A percentile compares a stretch with the other conserved stretches of the same genome.
Conservation (phyloP, 2,888 invertebrate species). For the Apamea sordens region DNA sequence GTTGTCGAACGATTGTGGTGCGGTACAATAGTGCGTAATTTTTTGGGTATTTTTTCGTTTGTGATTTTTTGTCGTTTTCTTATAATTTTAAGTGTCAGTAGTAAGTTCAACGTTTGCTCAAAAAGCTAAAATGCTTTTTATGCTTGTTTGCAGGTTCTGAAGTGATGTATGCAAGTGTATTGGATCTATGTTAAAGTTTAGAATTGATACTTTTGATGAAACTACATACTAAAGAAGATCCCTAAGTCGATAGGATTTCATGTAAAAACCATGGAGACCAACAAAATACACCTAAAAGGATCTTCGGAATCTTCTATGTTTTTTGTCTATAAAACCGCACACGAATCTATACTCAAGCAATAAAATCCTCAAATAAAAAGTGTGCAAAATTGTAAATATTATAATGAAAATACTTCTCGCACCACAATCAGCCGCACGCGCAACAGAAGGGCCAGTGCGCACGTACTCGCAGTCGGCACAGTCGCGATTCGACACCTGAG, state of each 20-base stretch:
- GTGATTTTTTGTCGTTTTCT: neutral
- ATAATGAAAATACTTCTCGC: slow-evolving; percentile 38
- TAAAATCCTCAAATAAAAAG: too few relatives aligned
- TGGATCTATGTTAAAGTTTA: neutral
- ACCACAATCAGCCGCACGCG: slow-evolving; percentile 60
- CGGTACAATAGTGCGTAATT: slow-evolving; percentile 14
- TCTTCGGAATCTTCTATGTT: neutral
- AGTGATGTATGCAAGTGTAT: neutral
- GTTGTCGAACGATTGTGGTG: slow-evolving; percentile 63
- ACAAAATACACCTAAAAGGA: neutral
- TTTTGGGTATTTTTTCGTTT: neutral
- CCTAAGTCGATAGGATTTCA: neutral
- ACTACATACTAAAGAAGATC: neutral
- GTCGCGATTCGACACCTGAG: slow-evolving; percentile 89
- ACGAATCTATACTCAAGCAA: neutral
- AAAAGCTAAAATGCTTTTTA: neutral
- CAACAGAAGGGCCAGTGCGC: slow-evolving; percentile 77
- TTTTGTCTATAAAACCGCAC: neutral
- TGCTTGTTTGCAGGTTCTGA: neutral
- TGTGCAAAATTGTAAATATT: neutral
- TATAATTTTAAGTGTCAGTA: neutral
- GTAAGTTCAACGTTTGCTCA: neutral
- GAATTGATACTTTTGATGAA: neutral
- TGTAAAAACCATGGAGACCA: neutral
- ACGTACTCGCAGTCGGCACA: slow-evolving; percentile 75